Evolutionary conservation across 1,140 invertebrate species (phyloP).

Genomic region (Agraylea sexmaculata): DNA sequence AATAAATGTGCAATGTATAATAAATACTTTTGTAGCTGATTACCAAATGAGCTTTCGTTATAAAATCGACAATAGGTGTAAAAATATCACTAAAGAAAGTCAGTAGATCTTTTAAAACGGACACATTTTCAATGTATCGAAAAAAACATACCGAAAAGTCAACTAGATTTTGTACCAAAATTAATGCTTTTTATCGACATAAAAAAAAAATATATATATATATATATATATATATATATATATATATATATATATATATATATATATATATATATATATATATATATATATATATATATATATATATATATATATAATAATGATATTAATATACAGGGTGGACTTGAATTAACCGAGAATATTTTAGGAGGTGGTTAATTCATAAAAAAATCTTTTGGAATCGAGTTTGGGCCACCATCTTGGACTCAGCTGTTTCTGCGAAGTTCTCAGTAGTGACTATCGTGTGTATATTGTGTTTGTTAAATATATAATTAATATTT

Average conservation of each 20-base stretch:
- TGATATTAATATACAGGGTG: no score
- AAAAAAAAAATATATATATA: background rate
- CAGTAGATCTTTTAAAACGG: background rate
- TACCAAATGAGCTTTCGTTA: no score
- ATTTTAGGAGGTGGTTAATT: background rate
- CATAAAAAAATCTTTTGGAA: background rate
- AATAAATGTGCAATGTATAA: no score
- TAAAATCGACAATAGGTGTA: no score
- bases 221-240: background rate
- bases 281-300: constrained; percentile 1
- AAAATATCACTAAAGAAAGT: no score
- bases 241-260: constrained; percentile 1
- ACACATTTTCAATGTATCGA: background rate
- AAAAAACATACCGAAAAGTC: background rate
- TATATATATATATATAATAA: constrained; percentile 2
- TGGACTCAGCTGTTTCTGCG: background rate
- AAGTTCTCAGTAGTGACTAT: background rate
- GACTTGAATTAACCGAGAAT: background rate
- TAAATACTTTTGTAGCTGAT: no score
- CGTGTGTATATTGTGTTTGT: background rate
- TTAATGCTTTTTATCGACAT: background rate
- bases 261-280: constrained; percentile 1
- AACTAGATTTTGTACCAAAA: background rate
- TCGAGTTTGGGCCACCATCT: background rate
- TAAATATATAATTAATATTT: background rate